Base-by-base conservation (phyloP, 1,140 invertebrate genomes). In the Papilio xuthus region DNA sequence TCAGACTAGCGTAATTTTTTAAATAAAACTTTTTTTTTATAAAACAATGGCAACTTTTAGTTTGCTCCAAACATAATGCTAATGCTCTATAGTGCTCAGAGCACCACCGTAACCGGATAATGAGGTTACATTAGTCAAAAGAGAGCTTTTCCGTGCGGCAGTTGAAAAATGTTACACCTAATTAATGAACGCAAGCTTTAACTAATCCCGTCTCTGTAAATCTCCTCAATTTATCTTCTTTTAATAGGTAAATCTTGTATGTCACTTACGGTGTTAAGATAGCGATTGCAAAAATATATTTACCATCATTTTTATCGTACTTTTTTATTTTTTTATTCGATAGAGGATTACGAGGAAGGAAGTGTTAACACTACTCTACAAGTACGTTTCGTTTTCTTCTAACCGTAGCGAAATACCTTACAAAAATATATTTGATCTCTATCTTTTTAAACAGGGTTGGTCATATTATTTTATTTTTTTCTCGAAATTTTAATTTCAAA, bases 161-260 rank as follows among this genome's bases (percentile, higher is more conserved):
- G 26, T 67, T 67, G 60, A 67, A 67, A 67, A 67, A 67, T 67
- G 23, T 67, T 67, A 67, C 60, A 28, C 60, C 13, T 67, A 67
- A 67, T 67, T 67, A 67, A 67, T 67, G 60, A 67, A 67, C 60
- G 60, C 60, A 67, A 67, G 60, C 60, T 28, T 67, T 67, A 67
- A 67, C 60, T 67, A 28, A 67, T 67, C 60, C 60, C 60, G 60
- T 28, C 60, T 67, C 60, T 15, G 60, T 67, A 67, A 67, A 67
- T 67, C 60, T 67, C 26, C 60, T 28, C 26, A 32, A 67, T 67
- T 67, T 67, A 67, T 67, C 60, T 67, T 67, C 60, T 28, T 67
- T 67, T 67, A 67, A 67, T 67, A 67, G 60, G 60, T 67, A 67
- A 67, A 28, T 28, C 26, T 67, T 67, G 23, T 13, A 67, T 28